phyloP scores from a whole-genome alignment of 2,888 invertebrate species.

The Apoderus coryli region DNA sequence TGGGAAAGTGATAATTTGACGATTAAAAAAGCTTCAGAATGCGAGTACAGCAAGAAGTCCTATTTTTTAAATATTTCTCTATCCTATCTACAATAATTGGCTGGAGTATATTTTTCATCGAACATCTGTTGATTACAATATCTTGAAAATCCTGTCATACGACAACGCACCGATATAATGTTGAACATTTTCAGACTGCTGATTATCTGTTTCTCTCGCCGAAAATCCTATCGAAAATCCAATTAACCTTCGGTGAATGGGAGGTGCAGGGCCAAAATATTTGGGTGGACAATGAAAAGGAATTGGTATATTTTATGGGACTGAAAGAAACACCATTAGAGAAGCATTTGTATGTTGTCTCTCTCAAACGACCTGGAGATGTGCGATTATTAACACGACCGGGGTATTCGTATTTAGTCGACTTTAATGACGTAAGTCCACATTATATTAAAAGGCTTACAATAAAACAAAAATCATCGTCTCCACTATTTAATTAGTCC shows the following conservation, averaged over 20 bases:
- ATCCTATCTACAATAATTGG: no score
- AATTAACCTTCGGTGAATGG: conserved; percentile 86
- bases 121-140: no score
- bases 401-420: conserved; percentile 74
- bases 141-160: no score
- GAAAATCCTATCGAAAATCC: conserved; percentile 52
- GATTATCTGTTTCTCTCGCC: conserved; percentile 40
- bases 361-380: conserved; percentile 54
- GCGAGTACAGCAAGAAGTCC: no score
- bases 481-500: no score
- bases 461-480: no score
- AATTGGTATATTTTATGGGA: conserved; percentile 82
- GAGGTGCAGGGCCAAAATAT: conserved; percentile 74
- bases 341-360: conserved; percentile 80
- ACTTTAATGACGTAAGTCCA: conserved; percentile 68
- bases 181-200: conserved; percentile 26
- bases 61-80: no score
- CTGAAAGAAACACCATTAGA: conserved; percentile 83
- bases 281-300: conserved; percentile 70
- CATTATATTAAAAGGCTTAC: no score
- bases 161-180: no score
- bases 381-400: conserved; percentile 63
- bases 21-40: no score
- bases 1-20: no score
- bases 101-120: no score